A percentile compares a stretch with the other conserved stretches of the same genome.
phyloP scores from a whole-genome alignment of 2,888 invertebrate species.

The Acrobasis repandana region DNA sequence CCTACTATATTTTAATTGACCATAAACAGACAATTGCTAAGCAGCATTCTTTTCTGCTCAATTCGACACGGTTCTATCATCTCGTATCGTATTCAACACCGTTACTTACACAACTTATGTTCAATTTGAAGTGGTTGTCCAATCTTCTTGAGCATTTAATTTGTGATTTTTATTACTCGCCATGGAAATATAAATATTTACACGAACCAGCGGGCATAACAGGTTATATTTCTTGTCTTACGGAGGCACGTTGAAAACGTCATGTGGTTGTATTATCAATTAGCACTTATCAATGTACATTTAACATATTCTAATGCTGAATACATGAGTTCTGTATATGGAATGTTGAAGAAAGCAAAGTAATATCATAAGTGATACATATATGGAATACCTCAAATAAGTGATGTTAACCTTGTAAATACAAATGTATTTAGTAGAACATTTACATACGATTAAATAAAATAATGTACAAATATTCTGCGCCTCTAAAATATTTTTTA shows the following conservation, averaged over 20 bases:
- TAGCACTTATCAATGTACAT: constrained; percentile 41
- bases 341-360: constrained; percentile 3
- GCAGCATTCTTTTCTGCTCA: constrained; percentile 1
- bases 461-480: no score
- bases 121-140: constrained; percentile 21
- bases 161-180: constrained; percentile 25
- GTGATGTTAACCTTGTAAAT: no score
- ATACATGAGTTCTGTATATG: constrained; percentile 2
- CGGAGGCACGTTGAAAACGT: constrained; percentile 42
- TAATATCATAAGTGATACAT: not conserved
- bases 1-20: constrained; percentile 32
- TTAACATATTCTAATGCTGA: constrained; percentile 18
- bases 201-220: constrained; percentile 38
- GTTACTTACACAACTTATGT: constrained; percentile 20
- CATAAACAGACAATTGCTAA: constrained; percentile 28
- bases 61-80: constrained; percentile 13
- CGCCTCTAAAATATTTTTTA: no score
- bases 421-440: no score
- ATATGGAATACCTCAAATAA: not conserved
- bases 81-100: constrained; percentile 16
- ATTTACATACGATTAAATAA: no score
- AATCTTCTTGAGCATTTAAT: constrained; percentile 22
- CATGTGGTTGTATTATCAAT: constrained; percentile 50
- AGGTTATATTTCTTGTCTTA: constrained; percentile 38
- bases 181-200: constrained; percentile 20